phyloP scores from a whole-genome alignment of 2,888 invertebrate species.

The Odiellus spinosus region DNA sequence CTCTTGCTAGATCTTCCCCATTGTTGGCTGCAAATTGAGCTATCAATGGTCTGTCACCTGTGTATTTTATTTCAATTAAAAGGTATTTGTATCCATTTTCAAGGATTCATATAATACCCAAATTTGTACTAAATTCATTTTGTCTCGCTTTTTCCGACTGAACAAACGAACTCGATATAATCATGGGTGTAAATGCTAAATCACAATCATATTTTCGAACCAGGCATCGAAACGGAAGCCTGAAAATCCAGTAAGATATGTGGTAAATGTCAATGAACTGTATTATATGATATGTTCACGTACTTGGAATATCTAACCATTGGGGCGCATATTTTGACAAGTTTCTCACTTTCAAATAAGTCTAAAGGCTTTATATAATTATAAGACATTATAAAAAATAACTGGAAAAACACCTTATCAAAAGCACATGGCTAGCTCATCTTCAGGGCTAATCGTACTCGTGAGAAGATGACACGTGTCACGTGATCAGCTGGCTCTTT shows the following conservation, averaged over 20 bases:
- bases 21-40: constrained; percentile 90
- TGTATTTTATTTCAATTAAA: no score
- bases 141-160: constrained; percentile 68
- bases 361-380: constrained; percentile 29
- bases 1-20: constrained; percentile 61
- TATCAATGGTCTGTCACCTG: constrained; percentile 66
- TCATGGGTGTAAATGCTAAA: constrained; percentile 90
- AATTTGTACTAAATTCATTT: constrained; percentile 60
- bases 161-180: constrained; percentile 82
- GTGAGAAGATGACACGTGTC: no score
- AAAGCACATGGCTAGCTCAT: no score
- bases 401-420: no score
- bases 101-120: constrained; percentile 28
- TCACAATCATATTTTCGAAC: constrained; percentile 68
- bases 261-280: background rate
- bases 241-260: constrained; percentile 24
- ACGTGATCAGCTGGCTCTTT: no score
- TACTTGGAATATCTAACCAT: constrained; percentile 90
- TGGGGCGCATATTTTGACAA: constrained; percentile 72
- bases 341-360: constrained; percentile 44
- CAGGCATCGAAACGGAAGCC: constrained; percentile 56
- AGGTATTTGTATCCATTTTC: no score
- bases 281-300: constrained; percentile 22
- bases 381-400: background rate
- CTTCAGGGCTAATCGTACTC: no score